phyloP scores from a whole-genome alignment of 2,797 vertebrate genomes.

The Falco rusticolus region DNA sequence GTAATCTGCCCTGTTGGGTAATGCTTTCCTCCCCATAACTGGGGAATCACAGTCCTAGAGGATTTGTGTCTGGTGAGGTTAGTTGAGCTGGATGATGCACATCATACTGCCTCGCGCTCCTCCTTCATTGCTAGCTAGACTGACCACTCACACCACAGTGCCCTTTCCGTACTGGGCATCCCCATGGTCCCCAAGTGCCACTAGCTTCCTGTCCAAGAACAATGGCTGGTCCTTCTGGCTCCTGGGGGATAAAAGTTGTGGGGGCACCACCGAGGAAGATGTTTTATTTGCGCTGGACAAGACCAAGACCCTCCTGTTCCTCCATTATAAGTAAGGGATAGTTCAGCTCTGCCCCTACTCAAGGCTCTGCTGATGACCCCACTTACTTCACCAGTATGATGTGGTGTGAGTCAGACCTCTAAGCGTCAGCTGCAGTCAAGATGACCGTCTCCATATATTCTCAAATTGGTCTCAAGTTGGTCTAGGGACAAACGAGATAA shows the following conservation, averaged over 20 bases:
- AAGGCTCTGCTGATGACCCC: background rate
- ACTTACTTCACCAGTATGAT: background rate
- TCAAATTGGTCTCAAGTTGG: background rate
- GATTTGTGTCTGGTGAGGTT: background rate
- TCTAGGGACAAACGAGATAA: background rate
- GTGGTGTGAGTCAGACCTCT: background rate
- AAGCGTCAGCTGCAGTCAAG: background rate
- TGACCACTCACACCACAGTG: background rate
- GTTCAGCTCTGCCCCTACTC: background rate
- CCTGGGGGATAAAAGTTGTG: background rate
- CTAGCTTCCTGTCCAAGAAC: background rate
- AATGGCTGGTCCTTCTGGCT: fast-evolving
- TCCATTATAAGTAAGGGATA: background rate
- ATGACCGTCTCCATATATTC: background rate
- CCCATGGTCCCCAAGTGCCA: background rate
- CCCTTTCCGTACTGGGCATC: background rate
- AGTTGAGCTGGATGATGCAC: background rate
- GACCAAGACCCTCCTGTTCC: background rate
- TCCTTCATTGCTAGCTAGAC: background rate
- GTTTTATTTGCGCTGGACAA: background rate
- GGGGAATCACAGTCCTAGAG: background rate
- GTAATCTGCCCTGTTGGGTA: background rate
- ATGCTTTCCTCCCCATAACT: background rate
- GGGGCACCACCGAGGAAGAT: background rate
- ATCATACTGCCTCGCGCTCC: background rate